Evolutionary conservation across 2,888 invertebrate species (phyloP), one percentile per base, ranked within the genome.

Genomic region (Tolmerus cingulatus): DNA sequence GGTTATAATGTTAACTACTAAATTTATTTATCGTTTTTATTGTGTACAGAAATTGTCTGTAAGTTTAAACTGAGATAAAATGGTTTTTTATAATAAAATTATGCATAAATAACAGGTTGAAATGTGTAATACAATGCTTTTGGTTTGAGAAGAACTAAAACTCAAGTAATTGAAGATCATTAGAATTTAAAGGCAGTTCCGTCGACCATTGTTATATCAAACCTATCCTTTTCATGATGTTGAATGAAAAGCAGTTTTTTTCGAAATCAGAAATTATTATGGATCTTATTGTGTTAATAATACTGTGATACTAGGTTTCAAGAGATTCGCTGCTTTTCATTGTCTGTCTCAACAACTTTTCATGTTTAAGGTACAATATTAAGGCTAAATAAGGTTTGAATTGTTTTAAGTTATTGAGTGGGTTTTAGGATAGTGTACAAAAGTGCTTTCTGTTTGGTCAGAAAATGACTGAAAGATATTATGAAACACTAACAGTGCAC

Each of bases 11-110:
- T 85, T 85, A 85, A 74, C 34, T n/a, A 43, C 46, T 85, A 74
- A 85, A 85, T 85, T 85, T 85, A 85, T 51, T 82, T 57, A 82
- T 82, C 57, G 82, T 82, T 82, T 82, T 82, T 82, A 82, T 82
- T 66, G 82, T 57, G 57, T 82, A 82, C 82, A 82, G 82, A 82
- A 57, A 57, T 82, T 82, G 37, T 57, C 82, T 82, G 82, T 82
- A 82, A 82, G 82, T 34, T 82, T 37, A 81, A 51, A 82, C 14
- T 27, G 79, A 40, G 66, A 57, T 34, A 82, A 82, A 81, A 55
- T 37, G 55, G 82, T 82, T 82, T 82, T 46, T 82, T 51, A 82
- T 82, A 82, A 78, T 78, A 19, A 78, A 37, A 78, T 37, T 51
- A 79, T 46, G 51, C 51, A 16, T 57, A 82, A 82, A 34, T 82